These are phyloP conservation scores for Austrofundulus limnaeus DNA, from an alignment of 2,113 vertebrate species.

Conservation along the genomic window DNA sequence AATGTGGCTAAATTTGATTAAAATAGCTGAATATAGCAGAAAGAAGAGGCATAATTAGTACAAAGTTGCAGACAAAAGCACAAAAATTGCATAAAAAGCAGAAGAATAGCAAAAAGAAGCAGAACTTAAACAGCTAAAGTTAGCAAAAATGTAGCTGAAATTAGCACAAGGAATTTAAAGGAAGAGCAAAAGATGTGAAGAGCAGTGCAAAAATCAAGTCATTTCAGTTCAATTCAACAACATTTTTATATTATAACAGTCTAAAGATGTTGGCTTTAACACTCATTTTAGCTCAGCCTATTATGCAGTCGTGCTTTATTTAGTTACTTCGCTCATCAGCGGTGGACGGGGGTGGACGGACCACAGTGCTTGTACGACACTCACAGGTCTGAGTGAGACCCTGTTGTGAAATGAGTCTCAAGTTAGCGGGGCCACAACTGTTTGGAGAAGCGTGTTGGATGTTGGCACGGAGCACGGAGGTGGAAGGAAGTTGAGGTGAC, in stretches of 20 bases:
- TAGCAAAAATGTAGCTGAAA: too few species aligned
- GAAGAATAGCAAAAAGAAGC: too few species aligned
- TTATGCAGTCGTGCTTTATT: conserved; percentile 47
- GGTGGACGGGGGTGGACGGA: conserved; percentile 2
- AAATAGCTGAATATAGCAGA: too few species aligned
- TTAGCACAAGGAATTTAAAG: too few species aligned
- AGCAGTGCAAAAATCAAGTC: too few species aligned
- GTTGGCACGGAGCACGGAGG: conserved; percentile 62
- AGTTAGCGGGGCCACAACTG: conserved; percentile 63
- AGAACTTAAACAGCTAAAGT: too few species aligned
- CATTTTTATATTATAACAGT: background rate
- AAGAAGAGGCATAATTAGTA: too few species aligned
- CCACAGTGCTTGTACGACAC: conserved; percentile 33
- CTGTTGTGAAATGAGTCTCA: conserved; percentile 65
- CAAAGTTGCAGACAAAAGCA: too few species aligned
- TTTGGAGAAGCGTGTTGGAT: conserved; percentile 57
- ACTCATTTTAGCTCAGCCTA: conserved; percentile 26
- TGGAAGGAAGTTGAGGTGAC: conserved; percentile 54
- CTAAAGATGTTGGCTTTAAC: conserved; percentile 29
- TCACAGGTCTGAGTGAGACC: conserved; percentile 62
- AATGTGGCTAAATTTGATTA: too few species aligned
- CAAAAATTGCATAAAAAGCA: too few species aligned
- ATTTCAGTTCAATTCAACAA: too few species aligned
- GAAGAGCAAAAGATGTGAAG: too few species aligned
- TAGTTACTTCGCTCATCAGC: conserved; percentile 31